phyloP scores from a whole-genome alignment of 2,113 vertebrate genomes.

The Gobio gobio region DNA sequence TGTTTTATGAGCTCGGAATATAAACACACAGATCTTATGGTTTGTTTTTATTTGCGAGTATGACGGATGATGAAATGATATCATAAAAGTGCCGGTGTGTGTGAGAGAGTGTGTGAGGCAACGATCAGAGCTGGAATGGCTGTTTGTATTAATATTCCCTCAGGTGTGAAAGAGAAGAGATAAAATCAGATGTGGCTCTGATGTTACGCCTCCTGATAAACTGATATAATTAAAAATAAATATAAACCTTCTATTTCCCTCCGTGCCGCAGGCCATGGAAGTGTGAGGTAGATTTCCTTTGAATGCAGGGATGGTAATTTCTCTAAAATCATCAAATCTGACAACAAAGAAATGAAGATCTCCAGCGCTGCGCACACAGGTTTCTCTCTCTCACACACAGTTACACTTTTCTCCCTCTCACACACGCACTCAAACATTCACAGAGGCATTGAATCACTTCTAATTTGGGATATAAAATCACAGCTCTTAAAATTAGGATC shows the following conservation, averaged over 20 bases:
- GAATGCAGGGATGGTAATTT: slow-evolving; percentile 77
- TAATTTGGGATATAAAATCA: background rate
- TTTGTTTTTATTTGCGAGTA: slow-evolving; percentile 53
- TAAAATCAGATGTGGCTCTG: slow-evolving; percentile 77
- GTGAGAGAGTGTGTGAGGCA: slow-evolving; percentile 47
- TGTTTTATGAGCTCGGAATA: background rate
- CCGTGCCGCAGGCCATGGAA: slow-evolving; percentile 72
- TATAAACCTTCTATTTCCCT: slow-evolving; percentile 75
- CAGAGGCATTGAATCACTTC: background rate
- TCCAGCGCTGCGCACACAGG: background rate
- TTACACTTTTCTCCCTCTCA: slow-evolving; percentile 24
- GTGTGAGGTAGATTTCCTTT: slow-evolving; percentile 71
- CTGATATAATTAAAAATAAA: slow-evolving; percentile 84
- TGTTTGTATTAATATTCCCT: slow-evolving; percentile 67
- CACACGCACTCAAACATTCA: slow-evolving; percentile 47
- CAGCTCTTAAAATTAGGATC: background rate
- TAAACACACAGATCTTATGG: slow-evolving; percentile 39
- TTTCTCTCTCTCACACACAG: background rate
- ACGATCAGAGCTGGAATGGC: slow-evolving; percentile 52
- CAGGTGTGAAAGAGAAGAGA: slow-evolving; percentile 78
- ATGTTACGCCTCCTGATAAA: slow-evolving; percentile 78
- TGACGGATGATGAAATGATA: slow-evolving; percentile 49
- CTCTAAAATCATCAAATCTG: slow-evolving; percentile 82
- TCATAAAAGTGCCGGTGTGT: slow-evolving; percentile 41
- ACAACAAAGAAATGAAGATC: slow-evolving; percentile 74